Evolutionary conservation across 2,797 vertebrate species (phyloP).

Genomic region (Menidia menidia): DNA sequence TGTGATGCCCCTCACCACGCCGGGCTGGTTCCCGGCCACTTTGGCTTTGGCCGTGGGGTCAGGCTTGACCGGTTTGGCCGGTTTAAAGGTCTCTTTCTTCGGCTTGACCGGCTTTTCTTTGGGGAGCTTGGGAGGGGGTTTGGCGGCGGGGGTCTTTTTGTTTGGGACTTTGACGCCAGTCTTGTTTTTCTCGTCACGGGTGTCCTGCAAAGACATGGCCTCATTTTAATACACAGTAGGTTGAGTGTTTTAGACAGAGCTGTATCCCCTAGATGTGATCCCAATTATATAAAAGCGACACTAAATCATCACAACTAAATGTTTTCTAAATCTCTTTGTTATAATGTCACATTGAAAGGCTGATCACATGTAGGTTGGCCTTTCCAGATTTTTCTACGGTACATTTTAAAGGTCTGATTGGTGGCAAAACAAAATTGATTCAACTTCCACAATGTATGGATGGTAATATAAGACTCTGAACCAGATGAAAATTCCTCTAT

Average conservation of each 20-base stretch:
- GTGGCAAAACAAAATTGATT: too few species aligned
- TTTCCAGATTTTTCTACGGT: too few species aligned
- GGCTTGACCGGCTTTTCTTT: conserved; percentile 91
- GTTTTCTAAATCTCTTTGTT: too few species aligned
- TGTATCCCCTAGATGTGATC: too few species aligned
- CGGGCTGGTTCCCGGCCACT: conserved; percentile 84
- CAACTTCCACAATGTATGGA: too few species aligned
- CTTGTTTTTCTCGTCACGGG: conserved; percentile 82
- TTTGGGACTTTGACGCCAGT: conserved; percentile 77
- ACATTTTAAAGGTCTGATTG: too few species aligned
- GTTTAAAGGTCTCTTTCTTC: conserved; percentile 86
- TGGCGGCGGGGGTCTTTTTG: conserved; percentile 85
- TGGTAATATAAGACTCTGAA: too few species aligned
- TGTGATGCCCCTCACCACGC: conserved; percentile 91
- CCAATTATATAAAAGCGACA: too few species aligned
- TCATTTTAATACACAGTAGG: not conserved
- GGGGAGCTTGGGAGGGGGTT: conserved; percentile 71
- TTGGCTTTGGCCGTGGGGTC: conserved; percentile 87
- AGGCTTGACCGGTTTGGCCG: conserved; percentile 60
- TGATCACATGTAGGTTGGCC: too few species aligned
- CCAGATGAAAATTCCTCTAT: too few species aligned
- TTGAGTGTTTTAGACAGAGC: not conserved
- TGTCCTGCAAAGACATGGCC: conserved; percentile 81
- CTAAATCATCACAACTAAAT: too few species aligned
- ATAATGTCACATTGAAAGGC: too few species aligned